Percentiles rank a stretch among this genome's conserved stretches.
Evolutionary conservation across 2,888 invertebrate genomes (phyloP).

Genomic region (Rhagium mordax): DNA sequence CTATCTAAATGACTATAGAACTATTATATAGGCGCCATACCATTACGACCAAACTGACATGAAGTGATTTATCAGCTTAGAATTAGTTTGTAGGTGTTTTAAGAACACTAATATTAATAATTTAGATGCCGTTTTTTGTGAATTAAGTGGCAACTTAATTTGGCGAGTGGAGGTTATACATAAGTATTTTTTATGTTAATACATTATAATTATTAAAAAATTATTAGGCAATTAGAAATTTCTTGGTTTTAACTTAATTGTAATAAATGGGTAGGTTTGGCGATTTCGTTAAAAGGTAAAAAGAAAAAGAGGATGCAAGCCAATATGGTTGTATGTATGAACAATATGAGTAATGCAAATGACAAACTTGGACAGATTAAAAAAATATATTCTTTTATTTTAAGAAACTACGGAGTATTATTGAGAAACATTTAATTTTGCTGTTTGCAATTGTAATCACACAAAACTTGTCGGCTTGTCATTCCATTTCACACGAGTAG

Average conservation of each 20-base stretch:
- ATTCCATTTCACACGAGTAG: too few species aligned
- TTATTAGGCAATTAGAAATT: neutral
- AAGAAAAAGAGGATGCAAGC: too few species aligned
- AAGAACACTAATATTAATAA: neutral
- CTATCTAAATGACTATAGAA: constrained; percentile 1
- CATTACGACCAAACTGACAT: neutral
- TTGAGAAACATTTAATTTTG: too few species aligned
- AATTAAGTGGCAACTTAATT: neutral
- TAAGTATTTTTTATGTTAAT: constrained; percentile 21
- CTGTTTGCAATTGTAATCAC: too few species aligned
- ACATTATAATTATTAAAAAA: neutral
- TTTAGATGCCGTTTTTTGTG: neutral
- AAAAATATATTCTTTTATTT: too few species aligned
- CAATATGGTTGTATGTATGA: too few species aligned
- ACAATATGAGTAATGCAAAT: too few species aligned
- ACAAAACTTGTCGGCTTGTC: too few species aligned
- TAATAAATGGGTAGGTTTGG: neutral
- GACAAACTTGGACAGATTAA: too few species aligned
- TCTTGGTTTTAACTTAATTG: neutral
- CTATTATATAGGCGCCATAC: neutral
- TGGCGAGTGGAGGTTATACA: neutral
- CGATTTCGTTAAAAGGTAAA: too few species aligned
- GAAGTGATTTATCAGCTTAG: neutral
- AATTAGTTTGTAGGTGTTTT: constrained; percentile 13
- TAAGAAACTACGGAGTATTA: too few species aligned